Evolutionary conservation across 2,888 invertebrate genomes (phyloP).

Genomic region (Orchestes rusci): DNA sequence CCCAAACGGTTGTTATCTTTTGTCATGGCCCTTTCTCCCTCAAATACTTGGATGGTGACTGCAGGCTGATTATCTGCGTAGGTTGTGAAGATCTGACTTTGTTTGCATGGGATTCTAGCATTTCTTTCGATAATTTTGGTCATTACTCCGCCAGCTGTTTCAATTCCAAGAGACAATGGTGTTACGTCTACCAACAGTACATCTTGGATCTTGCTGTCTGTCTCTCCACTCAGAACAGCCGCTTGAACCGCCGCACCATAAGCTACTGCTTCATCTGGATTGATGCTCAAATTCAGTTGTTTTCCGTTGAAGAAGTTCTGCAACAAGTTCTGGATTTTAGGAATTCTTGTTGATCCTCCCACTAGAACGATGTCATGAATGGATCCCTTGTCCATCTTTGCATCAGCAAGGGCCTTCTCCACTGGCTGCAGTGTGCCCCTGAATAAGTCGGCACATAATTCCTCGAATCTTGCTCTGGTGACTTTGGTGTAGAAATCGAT

Average conservation of each 20-base stretch:
- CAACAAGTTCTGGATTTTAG: constrained; percentile 67
- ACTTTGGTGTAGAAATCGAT: constrained; percentile 66
- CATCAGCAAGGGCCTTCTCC: constrained; percentile 68
- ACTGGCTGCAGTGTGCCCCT: constrained; percentile 61
- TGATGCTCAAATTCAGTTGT: constrained; percentile 39
- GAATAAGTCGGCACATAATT: constrained; percentile 62
- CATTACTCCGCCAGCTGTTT: constrained; percentile 79
- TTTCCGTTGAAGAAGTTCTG: constrained; percentile 67
- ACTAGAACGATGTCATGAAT: constrained; percentile 77
- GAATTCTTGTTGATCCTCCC: constrained; percentile 74
- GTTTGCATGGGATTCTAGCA: constrained; percentile 51
- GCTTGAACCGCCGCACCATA: constrained; percentile 42
- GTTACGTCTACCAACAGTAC: constrained; percentile 70
- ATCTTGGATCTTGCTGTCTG: too few species aligned
- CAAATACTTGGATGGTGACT: constrained; percentile 53
- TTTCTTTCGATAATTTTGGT: constrained; percentile 54
- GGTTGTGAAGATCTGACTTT: constrained; percentile 56
- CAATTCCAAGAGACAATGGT: constrained; percentile 67
- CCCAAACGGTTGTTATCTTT: constrained; percentile 68
- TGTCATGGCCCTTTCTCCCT: constrained; percentile 76
- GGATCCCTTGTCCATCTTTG: constrained; percentile 69
- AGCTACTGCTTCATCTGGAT: constrained; percentile 42
- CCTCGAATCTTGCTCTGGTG: constrained; percentile 70
- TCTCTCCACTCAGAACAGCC: too few species aligned
- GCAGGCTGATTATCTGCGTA: constrained; percentile 61